These are phyloP conservation scores for Pampus argenteus DNA, from an alignment of 2,797 vertebrate species.

Conservation along the genomic window DNA sequence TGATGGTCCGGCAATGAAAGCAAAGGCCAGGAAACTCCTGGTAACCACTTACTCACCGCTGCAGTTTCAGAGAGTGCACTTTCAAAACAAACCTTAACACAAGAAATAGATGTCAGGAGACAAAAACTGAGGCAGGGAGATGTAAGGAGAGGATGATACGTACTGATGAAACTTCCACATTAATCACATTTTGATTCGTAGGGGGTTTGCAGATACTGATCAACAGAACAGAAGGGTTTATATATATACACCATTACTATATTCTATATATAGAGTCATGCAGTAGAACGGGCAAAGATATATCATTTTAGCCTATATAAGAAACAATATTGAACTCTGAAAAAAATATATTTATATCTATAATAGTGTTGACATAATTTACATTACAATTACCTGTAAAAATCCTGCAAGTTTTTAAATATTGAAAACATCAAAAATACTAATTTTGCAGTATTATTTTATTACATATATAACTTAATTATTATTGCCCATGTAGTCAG, in stretches of 20 bases:
- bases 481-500: no score
- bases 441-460: no score
- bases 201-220: neutral
- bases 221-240: neutral
- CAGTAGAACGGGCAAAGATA: neutral
- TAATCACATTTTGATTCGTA: neutral
- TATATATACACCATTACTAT: no score
- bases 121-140: neutral
- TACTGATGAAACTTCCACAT: neutral
- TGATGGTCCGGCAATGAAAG: neutral
- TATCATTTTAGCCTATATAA: neutral
- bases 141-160: neutral
- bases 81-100: conserved; percentile 11
- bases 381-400: no score
- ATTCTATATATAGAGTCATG: no score
- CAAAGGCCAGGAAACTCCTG: conserved; percentile 74
- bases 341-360: neutral
- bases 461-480: no score
- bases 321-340: neutral
- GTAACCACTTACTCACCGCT: conserved; percentile 13
- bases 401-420: no score
- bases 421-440: no score
- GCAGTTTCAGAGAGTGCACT: conserved; percentile 51
- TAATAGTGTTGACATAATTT: neutral
- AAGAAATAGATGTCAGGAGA: neutral